Conservation (phyloP, 2,888 invertebrate genomes). For the Lacanobia oleracea region DNA sequence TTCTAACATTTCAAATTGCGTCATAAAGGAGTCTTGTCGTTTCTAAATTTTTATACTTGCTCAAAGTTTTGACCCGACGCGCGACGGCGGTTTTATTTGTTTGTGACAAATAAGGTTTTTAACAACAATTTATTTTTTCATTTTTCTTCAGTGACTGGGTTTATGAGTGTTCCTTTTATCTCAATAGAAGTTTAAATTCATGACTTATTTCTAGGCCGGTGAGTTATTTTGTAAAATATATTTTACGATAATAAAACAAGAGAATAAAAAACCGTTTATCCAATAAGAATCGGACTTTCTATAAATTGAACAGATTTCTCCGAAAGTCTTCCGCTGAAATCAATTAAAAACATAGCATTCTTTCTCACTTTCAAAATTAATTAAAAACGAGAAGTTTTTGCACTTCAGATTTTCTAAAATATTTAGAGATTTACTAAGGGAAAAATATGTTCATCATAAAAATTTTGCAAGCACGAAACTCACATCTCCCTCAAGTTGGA, state of each 20-base stretch:
- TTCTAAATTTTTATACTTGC: constrained; percentile 47
- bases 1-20: constrained; percentile 58
- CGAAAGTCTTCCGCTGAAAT: neutral
- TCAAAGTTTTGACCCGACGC: constrained; percentile 50
- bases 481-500: constrained; percentile 62
- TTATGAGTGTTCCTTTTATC: constrained; percentile 46
- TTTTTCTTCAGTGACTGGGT: constrained; percentile 55
- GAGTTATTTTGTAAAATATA: neutral
- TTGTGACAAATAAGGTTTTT: constrained; percentile 56
- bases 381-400: neutral
- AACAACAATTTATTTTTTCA: constrained; percentile 38
- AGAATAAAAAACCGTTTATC: neutral
- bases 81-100: constrained; percentile 54
- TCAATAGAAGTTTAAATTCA: constrained; percentile 16
- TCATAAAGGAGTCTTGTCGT: constrained; percentile 48
- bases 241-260: neutral
- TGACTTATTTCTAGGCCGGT: neutral
- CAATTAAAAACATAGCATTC: neutral
- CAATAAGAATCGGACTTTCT: neutral
- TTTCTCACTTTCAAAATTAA: neutral
- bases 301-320: neutral
- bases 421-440: constrained; percentile 16
- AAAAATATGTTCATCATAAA: constrained; percentile 60
- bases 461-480: constrained; percentile 66
- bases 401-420: neutral